Evolutionary conservation across 2,113 vertebrate genomes (phyloP).

Genomic region (Lamprologus callipterus): DNA sequence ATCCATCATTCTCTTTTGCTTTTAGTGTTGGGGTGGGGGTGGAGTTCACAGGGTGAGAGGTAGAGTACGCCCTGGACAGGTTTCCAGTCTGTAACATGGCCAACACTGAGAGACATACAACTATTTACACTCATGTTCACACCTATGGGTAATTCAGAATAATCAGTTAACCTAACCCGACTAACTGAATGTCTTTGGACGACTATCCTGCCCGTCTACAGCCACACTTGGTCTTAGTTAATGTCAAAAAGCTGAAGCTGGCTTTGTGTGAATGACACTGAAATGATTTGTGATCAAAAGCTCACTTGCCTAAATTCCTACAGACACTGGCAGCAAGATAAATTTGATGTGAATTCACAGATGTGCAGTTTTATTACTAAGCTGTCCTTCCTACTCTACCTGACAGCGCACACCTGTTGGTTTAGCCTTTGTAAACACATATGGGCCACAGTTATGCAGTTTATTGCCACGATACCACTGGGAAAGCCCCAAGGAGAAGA

Average conservation of each 20-base stretch:
- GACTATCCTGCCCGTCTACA: background rate
- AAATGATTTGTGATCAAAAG: background rate
- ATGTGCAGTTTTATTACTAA: background rate
- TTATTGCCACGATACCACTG: background rate
- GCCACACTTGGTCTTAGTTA: background rate
- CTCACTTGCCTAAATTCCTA: background rate
- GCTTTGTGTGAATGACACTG: background rate
- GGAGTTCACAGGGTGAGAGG: background rate
- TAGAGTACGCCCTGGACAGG: background rate
- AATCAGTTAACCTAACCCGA: background rate
- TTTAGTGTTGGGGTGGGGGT: background rate
- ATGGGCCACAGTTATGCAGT: background rate
- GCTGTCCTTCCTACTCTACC: background rate
- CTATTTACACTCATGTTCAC: background rate
- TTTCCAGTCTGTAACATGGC: background rate
- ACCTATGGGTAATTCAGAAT: background rate
- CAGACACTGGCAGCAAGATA: background rate
- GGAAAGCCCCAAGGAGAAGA: background rate
- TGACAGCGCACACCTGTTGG: fast-evolving
- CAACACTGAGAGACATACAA: background rate
- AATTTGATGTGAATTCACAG: background rate
- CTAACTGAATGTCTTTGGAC: background rate
- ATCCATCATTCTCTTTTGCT: background rate
- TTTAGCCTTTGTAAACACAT: background rate
- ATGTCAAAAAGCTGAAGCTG: background rate